These are phyloP conservation scores for Azemiops feae DNA, from an alignment of 2,113 vertebrate species.

Conservation along the genomic window DNA sequence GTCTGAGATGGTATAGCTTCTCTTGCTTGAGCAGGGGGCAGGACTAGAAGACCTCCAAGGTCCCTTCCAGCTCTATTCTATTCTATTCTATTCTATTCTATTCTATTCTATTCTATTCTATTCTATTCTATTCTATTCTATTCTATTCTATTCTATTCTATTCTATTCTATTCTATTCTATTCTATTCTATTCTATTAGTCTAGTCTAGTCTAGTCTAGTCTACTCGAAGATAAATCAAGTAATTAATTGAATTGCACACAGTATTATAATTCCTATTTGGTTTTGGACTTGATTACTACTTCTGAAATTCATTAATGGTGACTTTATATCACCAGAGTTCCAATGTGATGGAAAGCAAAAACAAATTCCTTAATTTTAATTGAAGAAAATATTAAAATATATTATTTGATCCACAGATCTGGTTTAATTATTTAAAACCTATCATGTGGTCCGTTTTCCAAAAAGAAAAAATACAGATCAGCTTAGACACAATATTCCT, in stretches of 20 bases:
- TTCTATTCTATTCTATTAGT: too few species aligned
- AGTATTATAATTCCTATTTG: neutral
- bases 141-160: too few species aligned
- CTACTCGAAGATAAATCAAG: neutral
- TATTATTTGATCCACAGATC: neutral
- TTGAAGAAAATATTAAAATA: neutral
- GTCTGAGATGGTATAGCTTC: too few species aligned
- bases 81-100: too few species aligned
- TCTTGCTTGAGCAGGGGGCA: too few species aligned
- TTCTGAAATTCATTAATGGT: neutral
- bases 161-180: too few species aligned
- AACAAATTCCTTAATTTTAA: neutral
- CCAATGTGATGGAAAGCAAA: neutral
- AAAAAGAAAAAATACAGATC: neutral
- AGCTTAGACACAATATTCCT: neutral
- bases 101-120: too few species aligned
- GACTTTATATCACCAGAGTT: neutral
- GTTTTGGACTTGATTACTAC: conserved; percentile 6
- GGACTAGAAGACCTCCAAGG: too few species aligned
- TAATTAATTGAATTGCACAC: neutral
- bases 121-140: too few species aligned
- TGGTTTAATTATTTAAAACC: neutral
- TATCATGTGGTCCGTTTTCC: neutral
- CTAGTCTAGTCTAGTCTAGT: too few species aligned
- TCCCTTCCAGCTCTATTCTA: too few species aligned